Evolutionary conservation across 37 sponge, comb jelly and placozoan species (phyloP), one percentile per base, ranked within the genome.

Genomic region (Axinella damicornis): DNA sequence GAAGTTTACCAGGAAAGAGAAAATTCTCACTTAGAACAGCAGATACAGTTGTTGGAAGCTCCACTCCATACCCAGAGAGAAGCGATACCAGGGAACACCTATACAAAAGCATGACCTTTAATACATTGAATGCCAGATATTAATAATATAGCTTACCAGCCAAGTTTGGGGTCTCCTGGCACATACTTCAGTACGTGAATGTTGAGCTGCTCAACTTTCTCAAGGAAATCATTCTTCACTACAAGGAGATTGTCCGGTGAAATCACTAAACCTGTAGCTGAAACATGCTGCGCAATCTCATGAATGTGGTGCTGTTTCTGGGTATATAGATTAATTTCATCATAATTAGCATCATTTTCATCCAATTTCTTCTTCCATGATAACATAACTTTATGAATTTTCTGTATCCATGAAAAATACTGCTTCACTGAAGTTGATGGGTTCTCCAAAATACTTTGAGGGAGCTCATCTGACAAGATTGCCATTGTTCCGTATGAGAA

Each of bases 341-440:
- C 90, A 78, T 79, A 89, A 65, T 79, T 89, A 33, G 72, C 37
- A 2, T 70, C 73, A 4, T 79, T 5, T 0, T 28, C 5, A 12
- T 35, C 9, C 9, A 89, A 73, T 53, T 84, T 83, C 1, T n/a
- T 37, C 22, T 84, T 71, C 90, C 90, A 83, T 13, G 19, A 0
- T 6, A 0, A 12, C 34, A 89, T 16, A 2, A 89, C 36, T 15
- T 20, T 32, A 65, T 89, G 90, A 9, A 83, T 53, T 14, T 63
- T 53, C 22, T 55, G 38, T 2, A 89, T 60, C 90, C 90, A 89
- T 36, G 79, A 54, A 78, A 89, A 89, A 25, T 83, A 89, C 80
- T n/a, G 40, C 31, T 25, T 31, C 13, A 87, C 73, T 58, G n/a
- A n/a, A n/a, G n/a, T n/a, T n/a, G 40, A 57, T 31, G 71, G 72